Base-by-base conservation (phyloP, 2,888 invertebrate species). In the Sminthurinus aureus region DNA sequence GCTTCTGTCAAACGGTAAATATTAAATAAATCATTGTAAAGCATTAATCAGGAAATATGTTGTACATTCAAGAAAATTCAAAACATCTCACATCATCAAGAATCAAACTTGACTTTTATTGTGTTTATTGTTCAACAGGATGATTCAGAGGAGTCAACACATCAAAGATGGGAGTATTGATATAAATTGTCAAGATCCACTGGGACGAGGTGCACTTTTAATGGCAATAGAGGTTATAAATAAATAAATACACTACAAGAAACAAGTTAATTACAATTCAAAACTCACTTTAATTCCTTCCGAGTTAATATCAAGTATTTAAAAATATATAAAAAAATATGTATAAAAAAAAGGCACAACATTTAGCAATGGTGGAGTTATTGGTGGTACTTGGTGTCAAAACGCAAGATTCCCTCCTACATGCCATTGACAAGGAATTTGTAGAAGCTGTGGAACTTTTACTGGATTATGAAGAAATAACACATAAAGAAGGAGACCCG, bases 371-470 rank as follows among this genome's bases (percentile, higher is more conserved):
- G 83, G 96, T 98, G 86, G 94, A 94, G 84, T 91, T 97, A 52
- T 92, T 99, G 51, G 92, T 99, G 78, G 93, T 94, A 15, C 92
- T 94, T 89, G 95, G 95, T 79, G 96, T 98, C 13, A 15, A 67
- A 13, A 86, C 89, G 86, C 89, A 96, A 93, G 98, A 98, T 91
- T 94, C 96, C 22, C 92, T 98, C 74, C 92, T 99, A 58, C 98
- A 98, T 90, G 98, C 99, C 81, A 98, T 99, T 90, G 97, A 96
- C 90, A 98, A 99, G 91, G 98, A 99, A 90, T 99, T 98, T 90
- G 98, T 99, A 82, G 98, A 99, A 91, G 98, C 97, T 0, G 98
- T 98, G 6, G 98, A 99, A 91, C 92, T 98, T 76, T 92, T 99
- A 18, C 92, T 99, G 85, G 94, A 95, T 89, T 96, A 97, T 94